Evolutionary conservation across 1,140 invertebrate genomes (phyloP).

Genomic region (Pseudomyrmex sp.): DNA sequence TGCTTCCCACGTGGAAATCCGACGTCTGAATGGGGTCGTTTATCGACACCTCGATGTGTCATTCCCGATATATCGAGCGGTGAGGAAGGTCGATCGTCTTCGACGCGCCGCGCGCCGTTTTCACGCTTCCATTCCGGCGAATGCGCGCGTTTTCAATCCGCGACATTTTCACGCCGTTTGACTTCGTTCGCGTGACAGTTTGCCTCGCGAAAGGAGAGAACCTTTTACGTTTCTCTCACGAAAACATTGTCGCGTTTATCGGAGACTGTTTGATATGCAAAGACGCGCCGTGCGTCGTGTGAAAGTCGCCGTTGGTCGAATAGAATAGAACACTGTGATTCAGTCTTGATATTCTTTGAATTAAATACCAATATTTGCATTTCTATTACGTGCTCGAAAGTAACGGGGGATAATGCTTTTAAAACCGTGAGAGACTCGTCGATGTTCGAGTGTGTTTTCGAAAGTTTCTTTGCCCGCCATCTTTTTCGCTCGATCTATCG

Average conservation of each 20-base stretch:
- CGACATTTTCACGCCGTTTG: constrained; percentile 44
- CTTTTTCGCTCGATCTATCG: background rate
- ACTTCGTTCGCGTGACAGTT: constrained; percentile 21
- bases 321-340: no score
- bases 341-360: background rate
- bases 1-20: constrained; percentile 49
- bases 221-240: background rate
- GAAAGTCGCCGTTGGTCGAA: no score
- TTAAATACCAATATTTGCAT: no score
- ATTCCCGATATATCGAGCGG: background rate
- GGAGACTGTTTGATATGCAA: background rate
- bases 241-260: background rate
- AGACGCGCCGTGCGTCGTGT: background rate
- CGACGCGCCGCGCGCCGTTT: background rate
- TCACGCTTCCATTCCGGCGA: constrained; percentile 19
- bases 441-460: no score
- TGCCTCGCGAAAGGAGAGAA: background rate
- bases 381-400: no score
- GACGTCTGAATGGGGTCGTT: constrained; percentile 38
- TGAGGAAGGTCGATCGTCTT: constrained; percentile 4
- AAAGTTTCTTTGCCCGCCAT: no score
- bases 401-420: no score
- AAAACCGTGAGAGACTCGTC: no score
- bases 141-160: constrained; percentile 33
- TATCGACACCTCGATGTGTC: constrained; percentile 42